phyloP scores from a whole-genome alignment of 1,140 invertebrate species.

The Callitettix versicolor region DNA sequence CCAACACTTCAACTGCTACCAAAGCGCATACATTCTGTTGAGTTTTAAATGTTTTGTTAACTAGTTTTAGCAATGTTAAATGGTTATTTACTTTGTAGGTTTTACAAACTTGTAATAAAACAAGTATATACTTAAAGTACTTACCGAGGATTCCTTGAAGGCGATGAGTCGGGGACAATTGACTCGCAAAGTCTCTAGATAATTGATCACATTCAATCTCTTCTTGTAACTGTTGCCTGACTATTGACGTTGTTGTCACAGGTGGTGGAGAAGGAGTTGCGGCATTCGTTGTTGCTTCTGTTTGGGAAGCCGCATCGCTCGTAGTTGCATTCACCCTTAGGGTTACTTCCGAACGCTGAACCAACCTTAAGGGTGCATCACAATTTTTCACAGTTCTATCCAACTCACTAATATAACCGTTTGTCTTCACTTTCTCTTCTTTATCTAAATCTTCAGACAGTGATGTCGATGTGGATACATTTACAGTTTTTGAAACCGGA shows the following conservation, averaged over 20 bases:
- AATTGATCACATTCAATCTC: constrained; percentile 72
- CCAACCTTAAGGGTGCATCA: constrained; percentile 15
- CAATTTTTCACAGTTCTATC: constrained; percentile 3
- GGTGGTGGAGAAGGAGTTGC: constrained; percentile 16
- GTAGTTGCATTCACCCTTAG: constrained; percentile 15
- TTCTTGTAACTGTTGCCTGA: constrained; percentile 37
- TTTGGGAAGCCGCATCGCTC: constrained; percentile 26
- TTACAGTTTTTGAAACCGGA: neutral
- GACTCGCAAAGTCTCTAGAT: constrained; percentile 57
- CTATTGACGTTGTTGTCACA: neutral
- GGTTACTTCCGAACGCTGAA: constrained; percentile 12
- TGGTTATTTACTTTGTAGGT: no score
- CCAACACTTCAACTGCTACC: no score
- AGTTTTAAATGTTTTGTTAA: no score
- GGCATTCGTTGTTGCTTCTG: constrained; percentile 18
- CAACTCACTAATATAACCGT: constrained; percentile 1
- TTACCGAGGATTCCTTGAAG: constrained; percentile 58
- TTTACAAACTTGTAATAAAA: no score
- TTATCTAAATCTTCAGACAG: constrained; percentile 17
- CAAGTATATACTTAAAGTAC: no score
- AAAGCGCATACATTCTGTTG: no score
- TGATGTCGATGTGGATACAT: constrained; percentile 8
- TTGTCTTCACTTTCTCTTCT: neutral
- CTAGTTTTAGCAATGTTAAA: no score
- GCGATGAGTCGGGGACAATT: constrained; percentile 54